Evolutionary conservation across 1,140 invertebrate genomes (phyloP).

Genomic region (Propsilocerus akamusi): DNA sequence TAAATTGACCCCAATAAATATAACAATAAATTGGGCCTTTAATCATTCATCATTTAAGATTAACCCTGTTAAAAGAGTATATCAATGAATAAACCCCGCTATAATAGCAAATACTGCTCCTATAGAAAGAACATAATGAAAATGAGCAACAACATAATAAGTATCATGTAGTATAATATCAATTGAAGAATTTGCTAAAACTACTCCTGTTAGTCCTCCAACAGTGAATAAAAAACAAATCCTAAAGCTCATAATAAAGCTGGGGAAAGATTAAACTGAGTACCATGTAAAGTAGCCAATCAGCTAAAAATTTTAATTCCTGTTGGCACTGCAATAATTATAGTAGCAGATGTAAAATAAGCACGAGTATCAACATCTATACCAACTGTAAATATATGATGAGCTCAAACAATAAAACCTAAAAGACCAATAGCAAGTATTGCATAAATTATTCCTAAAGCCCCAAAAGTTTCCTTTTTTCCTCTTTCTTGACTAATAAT

Average conservation of each 20-base stretch:
- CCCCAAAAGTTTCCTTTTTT: slow-evolving; percentile 37
- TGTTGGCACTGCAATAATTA: slow-evolving; percentile 49
- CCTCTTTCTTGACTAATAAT: slow-evolving; percentile 36
- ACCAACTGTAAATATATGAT: slow-evolving; percentile 55
- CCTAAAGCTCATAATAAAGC: slow-evolving; percentile 40
- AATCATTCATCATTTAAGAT: slow-evolving; percentile 30
- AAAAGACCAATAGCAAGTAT: slow-evolving; percentile 42
- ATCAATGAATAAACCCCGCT: slow-evolving; percentile 44
- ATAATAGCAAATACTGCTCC: slow-evolving; percentile 52
- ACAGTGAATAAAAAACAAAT: slow-evolving; percentile 49
- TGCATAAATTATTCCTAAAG: slow-evolving; percentile 39
- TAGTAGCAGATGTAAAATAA: slow-evolving; percentile 52
- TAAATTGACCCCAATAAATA: slow-evolving; percentile 49
- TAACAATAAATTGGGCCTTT: slow-evolving; percentile 37
- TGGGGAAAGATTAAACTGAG: slow-evolving; percentile 30
- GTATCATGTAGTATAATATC: slow-evolving; percentile 54
- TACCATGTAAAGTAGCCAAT: slow-evolving; percentile 33
- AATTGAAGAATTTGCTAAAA: slow-evolving; percentile 48
- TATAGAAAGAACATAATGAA: slow-evolving; percentile 48
- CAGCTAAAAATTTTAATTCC: slow-evolving; percentile 50
- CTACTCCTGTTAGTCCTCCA: slow-evolving; percentile 39
- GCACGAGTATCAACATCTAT: slow-evolving; percentile 51
- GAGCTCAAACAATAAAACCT: slow-evolving; percentile 48
- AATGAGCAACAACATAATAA: slow-evolving; percentile 58
- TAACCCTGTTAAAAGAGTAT: slow-evolving; percentile 37